These are phyloP conservation scores for Chlorocebus sabaeus DNA, from an alignment of 2,113 vertebrate species.

Conservation along the genomic window DNA sequence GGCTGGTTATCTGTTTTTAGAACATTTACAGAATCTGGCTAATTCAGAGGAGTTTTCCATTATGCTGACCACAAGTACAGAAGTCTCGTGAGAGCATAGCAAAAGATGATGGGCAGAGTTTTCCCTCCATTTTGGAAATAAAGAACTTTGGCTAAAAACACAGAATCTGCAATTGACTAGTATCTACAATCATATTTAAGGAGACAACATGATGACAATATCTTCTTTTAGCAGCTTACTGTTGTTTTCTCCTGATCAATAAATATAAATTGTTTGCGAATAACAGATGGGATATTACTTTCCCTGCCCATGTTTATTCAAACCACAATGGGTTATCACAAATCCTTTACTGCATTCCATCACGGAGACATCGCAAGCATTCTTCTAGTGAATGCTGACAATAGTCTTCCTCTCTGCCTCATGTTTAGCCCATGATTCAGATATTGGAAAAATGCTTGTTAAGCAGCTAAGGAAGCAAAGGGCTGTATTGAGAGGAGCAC, in stretches of 20 bases:
- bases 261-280: not conserved
- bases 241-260: not conserved
- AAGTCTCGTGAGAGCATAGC: not conserved
- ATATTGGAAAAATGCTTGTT: not conserved
- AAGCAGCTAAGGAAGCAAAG: not conserved
- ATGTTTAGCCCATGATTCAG: not conserved
- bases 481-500: not conserved
- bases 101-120: not conserved
- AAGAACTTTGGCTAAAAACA: not conserved
- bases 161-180: not conserved
- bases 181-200: not conserved
- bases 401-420: not conserved
- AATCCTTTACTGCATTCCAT: not conserved
- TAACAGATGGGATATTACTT: not conserved
- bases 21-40: not conserved
- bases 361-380: not conserved
- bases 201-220: not conserved
- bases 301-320: not conserved
- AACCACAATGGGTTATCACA: not conserved
- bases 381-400: not conserved
- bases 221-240: not conserved
- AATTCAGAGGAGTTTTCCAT: not conserved
- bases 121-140: not conserved
- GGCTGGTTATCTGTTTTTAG: not conserved
- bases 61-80: not conserved